Conservation (phyloP, 2,113 vertebrate genomes). For the Okapia johnstoni region DNA sequence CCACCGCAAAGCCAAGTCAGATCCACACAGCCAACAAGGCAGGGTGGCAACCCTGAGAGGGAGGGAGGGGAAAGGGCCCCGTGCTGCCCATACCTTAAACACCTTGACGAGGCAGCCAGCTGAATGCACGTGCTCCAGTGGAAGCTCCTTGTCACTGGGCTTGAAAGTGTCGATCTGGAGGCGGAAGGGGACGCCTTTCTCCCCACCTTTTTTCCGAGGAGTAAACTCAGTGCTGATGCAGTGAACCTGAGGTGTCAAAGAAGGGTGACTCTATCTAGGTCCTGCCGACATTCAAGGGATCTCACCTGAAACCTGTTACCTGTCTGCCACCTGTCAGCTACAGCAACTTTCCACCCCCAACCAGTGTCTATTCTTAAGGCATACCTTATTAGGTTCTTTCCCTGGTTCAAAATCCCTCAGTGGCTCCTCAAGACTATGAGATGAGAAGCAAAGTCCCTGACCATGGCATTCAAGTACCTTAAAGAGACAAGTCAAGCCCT, state of each 20-base stretch:
- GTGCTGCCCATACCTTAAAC: constrained; percentile 53
- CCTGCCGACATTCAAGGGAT: not conserved
- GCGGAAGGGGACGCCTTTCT: constrained; percentile 72
- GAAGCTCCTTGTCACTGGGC: constrained; percentile 54
- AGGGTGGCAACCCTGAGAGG: not conserved
- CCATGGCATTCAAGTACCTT: not conserved
- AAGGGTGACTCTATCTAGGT: not conserved
- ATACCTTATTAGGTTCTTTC: not conserved
- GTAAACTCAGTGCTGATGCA: constrained; percentile 78
- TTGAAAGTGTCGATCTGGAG: constrained; percentile 75
- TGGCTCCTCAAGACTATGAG: not conserved
- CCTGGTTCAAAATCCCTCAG: not conserved
- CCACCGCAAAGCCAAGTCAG: not conserved
- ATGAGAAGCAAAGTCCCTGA: not conserved
- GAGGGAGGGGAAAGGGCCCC: not conserved
- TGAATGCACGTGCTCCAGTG: constrained; percentile 44
- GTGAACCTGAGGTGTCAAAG: constrained; percentile 57
- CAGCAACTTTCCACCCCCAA: not conserved
- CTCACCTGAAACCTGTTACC: not conserved
- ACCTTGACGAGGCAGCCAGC: constrained; percentile 74
- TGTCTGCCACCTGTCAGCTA: not conserved
- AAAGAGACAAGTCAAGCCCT: not conserved
- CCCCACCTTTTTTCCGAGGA: constrained; percentile 71
- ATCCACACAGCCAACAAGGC: not conserved
- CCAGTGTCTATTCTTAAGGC: not conserved